These are phyloP conservation scores for Indri indri DNA, from an alignment of 2,113 vertebrate species.

Conservation along the genomic window DNA sequence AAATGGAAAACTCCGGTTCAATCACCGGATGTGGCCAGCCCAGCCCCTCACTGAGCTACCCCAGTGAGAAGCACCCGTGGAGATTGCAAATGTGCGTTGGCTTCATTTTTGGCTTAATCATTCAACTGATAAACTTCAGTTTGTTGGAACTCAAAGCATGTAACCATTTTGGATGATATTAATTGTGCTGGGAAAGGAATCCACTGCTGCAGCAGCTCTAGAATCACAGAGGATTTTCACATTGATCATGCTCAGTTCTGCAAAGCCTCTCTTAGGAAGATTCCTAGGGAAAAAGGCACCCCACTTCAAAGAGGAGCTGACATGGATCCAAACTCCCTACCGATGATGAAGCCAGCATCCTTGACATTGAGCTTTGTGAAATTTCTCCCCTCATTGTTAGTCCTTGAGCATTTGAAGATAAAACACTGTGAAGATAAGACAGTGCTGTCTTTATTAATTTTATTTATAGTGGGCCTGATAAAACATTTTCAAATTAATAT, in stretches of 20 bases:
- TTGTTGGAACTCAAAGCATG: constrained; percentile 24
- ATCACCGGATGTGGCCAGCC: not conserved
- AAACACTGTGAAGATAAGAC: not conserved
- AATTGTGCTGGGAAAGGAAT: not conserved
- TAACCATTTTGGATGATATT: not conserved
- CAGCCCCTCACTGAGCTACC: not conserved
- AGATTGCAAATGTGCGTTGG: not conserved
- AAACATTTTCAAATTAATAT: not conserved
- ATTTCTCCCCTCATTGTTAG: not conserved
- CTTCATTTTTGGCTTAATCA: not conserved
- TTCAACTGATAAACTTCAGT: not conserved
- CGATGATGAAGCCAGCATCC: not conserved
- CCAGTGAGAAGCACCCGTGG: not conserved
- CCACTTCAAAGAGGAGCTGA: not conserved
- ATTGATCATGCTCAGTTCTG: not conserved
- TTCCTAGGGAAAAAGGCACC: not conserved
- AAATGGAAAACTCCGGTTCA: constrained; percentile 76
- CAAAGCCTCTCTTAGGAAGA: not conserved
- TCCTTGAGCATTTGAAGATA: not conserved
- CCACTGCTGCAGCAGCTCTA: not conserved
- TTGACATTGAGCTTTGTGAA: not conserved
- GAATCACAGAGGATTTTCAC: not conserved
- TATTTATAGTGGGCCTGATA: not conserved
- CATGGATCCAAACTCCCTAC: not conserved
- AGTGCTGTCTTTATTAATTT: not conserved